Conservation (phyloP, 35 echinoderm and acorn worm genomes). For the Heliocidaris tuberculata region DNA sequence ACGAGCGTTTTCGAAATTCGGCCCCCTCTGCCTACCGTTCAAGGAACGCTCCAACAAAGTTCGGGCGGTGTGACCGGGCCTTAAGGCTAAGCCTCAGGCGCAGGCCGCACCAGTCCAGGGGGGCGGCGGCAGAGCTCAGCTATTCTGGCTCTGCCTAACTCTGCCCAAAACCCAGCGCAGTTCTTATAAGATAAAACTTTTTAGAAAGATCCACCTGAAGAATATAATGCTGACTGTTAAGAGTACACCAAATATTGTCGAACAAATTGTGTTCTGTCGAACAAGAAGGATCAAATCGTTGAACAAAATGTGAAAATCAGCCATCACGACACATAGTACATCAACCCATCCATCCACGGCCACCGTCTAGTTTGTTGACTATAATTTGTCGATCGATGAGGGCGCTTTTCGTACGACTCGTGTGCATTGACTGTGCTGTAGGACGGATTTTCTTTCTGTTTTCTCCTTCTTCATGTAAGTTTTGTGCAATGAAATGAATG, state of each 20-base stretch:
- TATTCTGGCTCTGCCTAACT: no score
- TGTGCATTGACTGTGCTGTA: no score
- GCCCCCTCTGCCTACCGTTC: not conserved
- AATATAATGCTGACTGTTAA: not conserved
- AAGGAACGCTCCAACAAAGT: constrained; percentile 40
- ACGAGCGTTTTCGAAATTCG: not conserved
- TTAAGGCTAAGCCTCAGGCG: not conserved
- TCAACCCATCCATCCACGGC: no score
- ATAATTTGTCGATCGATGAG: no score
- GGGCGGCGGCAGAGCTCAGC: not conserved
- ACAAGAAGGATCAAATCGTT: not conserved
- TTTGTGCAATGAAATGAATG: no score
- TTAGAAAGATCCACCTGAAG: not conserved
- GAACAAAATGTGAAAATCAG: not conserved
- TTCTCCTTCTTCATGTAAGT: no score
- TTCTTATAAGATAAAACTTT: not conserved
- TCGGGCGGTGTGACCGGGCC: constrained; percentile 27
- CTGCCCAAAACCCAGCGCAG: not conserved
- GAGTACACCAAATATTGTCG: constrained; percentile 6
- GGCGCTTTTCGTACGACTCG: no score
- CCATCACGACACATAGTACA: not conserved
- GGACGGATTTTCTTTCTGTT: no score
- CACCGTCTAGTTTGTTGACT: not conserved
- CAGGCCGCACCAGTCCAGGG: not conserved
- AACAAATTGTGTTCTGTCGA: constrained; percentile 12